Evolutionary conservation across 2,113 vertebrate genomes (phyloP), one percentile per base, ranked within the genome.

Genomic region (Syrmaticus mikado): DNA sequence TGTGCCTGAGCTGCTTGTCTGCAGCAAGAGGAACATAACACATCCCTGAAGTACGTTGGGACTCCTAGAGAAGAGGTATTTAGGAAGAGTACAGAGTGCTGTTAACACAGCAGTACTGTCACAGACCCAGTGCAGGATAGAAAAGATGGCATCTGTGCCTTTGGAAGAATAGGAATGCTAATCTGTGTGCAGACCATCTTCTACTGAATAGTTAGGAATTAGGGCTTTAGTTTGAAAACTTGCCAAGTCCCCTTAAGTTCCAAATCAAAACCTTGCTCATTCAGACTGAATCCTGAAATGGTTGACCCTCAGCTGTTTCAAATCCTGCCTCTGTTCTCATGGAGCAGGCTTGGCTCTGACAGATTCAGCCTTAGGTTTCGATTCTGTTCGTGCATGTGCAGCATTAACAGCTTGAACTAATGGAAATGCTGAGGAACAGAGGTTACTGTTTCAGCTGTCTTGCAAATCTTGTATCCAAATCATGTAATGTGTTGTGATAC

Each of bases 381-480:
- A 45, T 87, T 94, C 87, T 83, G 24, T 76, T 72, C 21, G 22
- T 1, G 1, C 1, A 0, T 10, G 12, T 28, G 14, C 50, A 87
- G 77, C 38, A 53, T 85, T 91, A 91, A 48, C 20, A 58, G 64
- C 40, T 76, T 48, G 36, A 77, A 38, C 62, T 8, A 3, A 6
- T 57, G 57, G 34, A 83, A 46, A 8, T 77, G 41, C 36, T 77
- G 71, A 65, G 70, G 53, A 79, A 12, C 77, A 79, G 48, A 89
- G 55, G 62, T 87, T 85, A 30, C 55, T 14, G 18, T 70, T 93
- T 66, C 64, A 94, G 75, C 64, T 94, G 84, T 70, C 58, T 87
- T 87, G 71, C 22, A 58, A 57, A 68, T 84, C 48, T 61, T 61
- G 13, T 13, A 86, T 34, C 77, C 62, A 61, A 41, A 41, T 55